Evolutionary conservation across 2,113 vertebrate genomes (phyloP).

Genomic region (Hylia prasina): DNA sequence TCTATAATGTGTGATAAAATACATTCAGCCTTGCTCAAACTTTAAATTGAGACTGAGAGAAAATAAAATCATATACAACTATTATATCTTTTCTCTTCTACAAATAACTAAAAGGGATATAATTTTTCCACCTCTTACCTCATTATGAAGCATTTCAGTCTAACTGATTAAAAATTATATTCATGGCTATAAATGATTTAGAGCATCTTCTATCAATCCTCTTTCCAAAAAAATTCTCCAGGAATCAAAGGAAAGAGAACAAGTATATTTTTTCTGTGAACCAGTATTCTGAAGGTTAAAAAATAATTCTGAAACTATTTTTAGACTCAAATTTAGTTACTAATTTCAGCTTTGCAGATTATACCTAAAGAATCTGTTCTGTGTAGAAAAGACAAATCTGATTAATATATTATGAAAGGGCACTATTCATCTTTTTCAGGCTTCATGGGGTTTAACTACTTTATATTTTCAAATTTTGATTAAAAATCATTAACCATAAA

Average conservation of each 20-base stretch:
- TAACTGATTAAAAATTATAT: background rate
- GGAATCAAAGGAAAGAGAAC: background rate
- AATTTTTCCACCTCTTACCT: background rate
- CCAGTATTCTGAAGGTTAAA: background rate
- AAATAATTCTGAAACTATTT: background rate
- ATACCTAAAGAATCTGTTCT: background rate
- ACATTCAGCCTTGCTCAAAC: background rate
- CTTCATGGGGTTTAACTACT: background rate
- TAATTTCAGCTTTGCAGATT: background rate
- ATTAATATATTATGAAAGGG: background rate
- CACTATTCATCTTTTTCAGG: background rate
- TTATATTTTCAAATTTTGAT: background rate
- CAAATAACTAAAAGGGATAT: background rate
- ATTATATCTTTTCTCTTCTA: background rate
- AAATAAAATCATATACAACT: background rate
- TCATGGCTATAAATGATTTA: background rate
- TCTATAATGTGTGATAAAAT: background rate
- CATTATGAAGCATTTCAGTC: background rate
- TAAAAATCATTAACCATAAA: background rate
- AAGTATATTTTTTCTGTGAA: background rate
- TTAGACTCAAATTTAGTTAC: background rate
- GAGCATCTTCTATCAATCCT: background rate
- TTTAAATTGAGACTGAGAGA: background rate
- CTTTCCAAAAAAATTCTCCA: background rate
- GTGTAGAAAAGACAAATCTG: background rate